Evolutionary conservation across 2,113 vertebrate genomes (phyloP).

Genomic region (Indri indri): DNA sequence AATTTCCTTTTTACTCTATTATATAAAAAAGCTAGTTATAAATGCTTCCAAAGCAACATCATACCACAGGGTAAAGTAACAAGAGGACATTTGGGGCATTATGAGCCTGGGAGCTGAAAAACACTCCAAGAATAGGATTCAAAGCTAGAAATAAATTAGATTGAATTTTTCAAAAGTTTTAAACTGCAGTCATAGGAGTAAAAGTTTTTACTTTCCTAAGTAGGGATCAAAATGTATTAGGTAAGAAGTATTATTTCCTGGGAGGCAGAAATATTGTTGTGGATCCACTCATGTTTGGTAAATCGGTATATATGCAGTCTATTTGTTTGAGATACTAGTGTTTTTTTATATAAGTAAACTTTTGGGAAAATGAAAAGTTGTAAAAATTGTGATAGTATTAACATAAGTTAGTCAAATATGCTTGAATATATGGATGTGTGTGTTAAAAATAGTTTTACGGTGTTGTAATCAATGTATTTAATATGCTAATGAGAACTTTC

Average conservation of each 20-base stretch:
- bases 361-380: neutral
- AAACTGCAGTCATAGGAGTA: neutral
- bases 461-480: neutral
- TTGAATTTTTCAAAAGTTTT: constrained; percentile 4
- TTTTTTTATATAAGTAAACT: neutral
- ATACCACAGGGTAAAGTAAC: neutral
- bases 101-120: neutral
- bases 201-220: neutral
- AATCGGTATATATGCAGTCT: neutral
- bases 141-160: constrained; percentile 16
- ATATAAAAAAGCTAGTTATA: neutral
- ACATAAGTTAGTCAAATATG: neutral
- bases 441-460: neutral
- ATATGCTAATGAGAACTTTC: neutral
- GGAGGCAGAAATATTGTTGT: neutral
- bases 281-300: neutral
- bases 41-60: constrained; percentile 15
- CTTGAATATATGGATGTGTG: neutral
- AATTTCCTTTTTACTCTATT: neutral
- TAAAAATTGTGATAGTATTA: neutral
- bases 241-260: constrained; percentile 6
- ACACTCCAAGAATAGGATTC: neutral
- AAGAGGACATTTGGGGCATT: neutral
- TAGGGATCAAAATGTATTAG: neutral
- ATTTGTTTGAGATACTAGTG: neutral